Conservation (phyloP, 2,888 invertebrate genomes). For the Heliconius ethilla region DNA sequence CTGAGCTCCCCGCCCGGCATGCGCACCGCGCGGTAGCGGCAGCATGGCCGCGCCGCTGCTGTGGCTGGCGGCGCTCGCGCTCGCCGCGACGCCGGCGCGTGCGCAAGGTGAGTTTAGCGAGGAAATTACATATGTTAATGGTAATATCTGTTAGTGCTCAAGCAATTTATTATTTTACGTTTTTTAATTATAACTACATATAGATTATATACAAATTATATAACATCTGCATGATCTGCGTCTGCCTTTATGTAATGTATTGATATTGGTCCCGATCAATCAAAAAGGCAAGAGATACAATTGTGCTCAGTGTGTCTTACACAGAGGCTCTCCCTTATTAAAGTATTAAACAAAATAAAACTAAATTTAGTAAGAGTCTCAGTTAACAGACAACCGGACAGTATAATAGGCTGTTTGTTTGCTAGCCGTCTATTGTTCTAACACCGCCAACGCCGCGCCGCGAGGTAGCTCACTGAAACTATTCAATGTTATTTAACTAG, state of each 20-base stretch:
- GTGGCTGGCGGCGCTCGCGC: constrained; percentile 51
- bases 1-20: constrained; percentile 45
- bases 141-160: too few species aligned
- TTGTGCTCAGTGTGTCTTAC: too few species aligned
- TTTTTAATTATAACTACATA: too few species aligned
- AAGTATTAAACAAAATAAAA: neutral
- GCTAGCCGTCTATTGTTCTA: constrained; percentile 31
- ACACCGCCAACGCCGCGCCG: neutral
- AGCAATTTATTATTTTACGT: too few species aligned
- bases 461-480: neutral
- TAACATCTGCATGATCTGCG: too few species aligned
- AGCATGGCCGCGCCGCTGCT: constrained; percentile 63
- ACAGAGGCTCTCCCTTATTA: too few species aligned
- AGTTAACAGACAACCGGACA: constrained; percentile 28
- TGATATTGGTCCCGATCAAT: too few species aligned
- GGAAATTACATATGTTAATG: too few species aligned
- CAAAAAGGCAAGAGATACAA: too few species aligned
- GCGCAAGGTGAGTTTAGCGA: constrained; percentile 46
- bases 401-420: constrained; percentile 26
- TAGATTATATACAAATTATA: too few species aligned
- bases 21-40: constrained; percentile 54
- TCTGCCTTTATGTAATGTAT: too few species aligned
- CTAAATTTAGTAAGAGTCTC: constrained; percentile 5
- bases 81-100: constrained; percentile 55
- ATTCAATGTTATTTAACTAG: neutral